Evolutionary conservation across 2,888 invertebrate species (phyloP), one percentile per base, ranked within the genome.

Genomic region (Endotricha flammealis): DNA sequence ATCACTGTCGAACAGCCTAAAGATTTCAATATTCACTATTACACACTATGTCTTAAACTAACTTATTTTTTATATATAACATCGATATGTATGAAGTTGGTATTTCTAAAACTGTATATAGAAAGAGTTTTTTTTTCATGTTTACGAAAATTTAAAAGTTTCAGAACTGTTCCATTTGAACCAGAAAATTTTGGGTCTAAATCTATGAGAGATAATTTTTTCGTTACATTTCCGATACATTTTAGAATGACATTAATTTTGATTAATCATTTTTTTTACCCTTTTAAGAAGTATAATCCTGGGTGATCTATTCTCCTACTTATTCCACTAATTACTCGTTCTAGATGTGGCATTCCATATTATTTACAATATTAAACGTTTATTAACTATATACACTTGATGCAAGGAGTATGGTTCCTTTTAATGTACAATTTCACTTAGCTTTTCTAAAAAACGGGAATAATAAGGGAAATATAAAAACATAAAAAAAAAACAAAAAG

Each of bases 331-430:
- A 57, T 52, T 50, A 50, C 54, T 46, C 44, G 59, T 64, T 57
- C 68, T 67, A 70, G 54, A 57, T 56, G 65, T 71, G 66, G 67
- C 64, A 54, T 51, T 61, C 59, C 46, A 53, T 56, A 39, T 53
- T 75, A 79, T 82, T 54, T 79, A 80, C 79, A 81, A 48, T 62
- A 57, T 59, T 56, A 65, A 67, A 60, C 62, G 64, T 64, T 57
- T 58, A 54, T 54, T n/a, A 58, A 57, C 38, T 85, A 81, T 82
- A 38, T 81, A 85, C 73, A 76, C 42, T 51, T 65, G 70, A 74
- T 87, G 87, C 87, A 87, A 87, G 87, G 87, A 87, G 79, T 87
- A 65, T 57, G 87, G 87, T 87, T 87, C 87, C 87, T 74, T 71
- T 66, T 50, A 80, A 76, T 82, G 53, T 85, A 85, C 80, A 83